These are phyloP conservation scores for Machimus atricapillus DNA, from an alignment of 2,888 invertebrate genomes.

Conservation along the genomic window DNA sequence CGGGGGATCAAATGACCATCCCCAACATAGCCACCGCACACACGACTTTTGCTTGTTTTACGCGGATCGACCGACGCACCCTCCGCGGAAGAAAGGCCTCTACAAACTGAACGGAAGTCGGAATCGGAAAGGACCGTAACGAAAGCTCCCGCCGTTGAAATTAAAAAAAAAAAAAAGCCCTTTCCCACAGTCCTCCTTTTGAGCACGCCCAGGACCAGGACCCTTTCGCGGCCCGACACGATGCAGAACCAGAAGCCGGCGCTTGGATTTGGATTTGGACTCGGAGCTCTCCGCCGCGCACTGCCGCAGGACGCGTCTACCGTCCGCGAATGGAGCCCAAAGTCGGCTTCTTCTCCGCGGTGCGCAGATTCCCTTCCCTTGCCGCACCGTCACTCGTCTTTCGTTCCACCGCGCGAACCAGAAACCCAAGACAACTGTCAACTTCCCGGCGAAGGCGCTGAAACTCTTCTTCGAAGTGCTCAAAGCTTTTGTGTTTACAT, in stretches of 20 bases:
- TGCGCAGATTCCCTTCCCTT: neutral
- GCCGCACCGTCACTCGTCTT: neutral
- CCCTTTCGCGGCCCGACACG: neutral
- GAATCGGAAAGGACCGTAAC: neutral
- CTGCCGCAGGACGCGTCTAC: neutral
- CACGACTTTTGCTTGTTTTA: neutral
- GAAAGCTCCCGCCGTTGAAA: neutral
- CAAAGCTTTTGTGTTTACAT: neutral
- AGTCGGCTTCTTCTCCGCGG: neutral
- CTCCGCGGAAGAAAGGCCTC: constrained; percentile 1
- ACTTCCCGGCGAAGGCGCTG: neutral
- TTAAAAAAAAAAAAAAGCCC: no score
- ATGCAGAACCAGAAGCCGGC: neutral
- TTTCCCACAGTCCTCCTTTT: neutral
- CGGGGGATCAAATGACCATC: neutral
- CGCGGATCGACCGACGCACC: neutral
- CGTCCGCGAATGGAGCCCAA: neutral
- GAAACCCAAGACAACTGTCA: no score
- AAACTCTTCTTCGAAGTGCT: neutral
- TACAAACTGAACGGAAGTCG: neutral
- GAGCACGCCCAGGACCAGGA: neutral
- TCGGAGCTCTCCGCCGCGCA: neutral
- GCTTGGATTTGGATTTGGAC: neutral
- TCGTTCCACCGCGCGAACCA: neutral
- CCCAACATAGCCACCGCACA: neutral